A percentile compares a stretch with the other conserved stretches of the same genome.
These are phyloP conservation scores for Chionis minor DNA, from an alignment of 2,113 vertebrate species.

Conservation along the genomic window DNA sequence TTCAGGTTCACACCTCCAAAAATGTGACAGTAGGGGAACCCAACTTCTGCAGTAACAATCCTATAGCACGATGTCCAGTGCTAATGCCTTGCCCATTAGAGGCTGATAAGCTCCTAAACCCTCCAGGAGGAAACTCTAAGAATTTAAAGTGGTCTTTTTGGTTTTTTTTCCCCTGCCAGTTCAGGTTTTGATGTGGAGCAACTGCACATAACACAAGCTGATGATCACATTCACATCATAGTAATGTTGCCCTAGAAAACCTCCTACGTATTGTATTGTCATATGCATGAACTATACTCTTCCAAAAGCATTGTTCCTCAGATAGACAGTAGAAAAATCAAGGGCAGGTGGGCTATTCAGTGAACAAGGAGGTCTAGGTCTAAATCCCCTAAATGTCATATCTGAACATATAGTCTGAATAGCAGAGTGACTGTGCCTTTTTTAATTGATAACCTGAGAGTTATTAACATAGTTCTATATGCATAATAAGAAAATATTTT, in stretches of 20 bases:
- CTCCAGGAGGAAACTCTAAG: not conserved
- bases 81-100: not conserved
- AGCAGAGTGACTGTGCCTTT: not conserved
- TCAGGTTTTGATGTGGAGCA: not conserved
- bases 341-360: not conserved
- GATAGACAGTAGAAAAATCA: not conserved
- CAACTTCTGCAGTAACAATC: not conserved
- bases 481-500: not conserved
- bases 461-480: not conserved
- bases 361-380: not conserved
- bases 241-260: not conserved
- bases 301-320: not conserved
- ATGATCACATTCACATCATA: not conserved
- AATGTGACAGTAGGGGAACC: not conserved
- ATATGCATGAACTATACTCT: not conserved
- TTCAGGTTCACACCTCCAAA: not conserved
- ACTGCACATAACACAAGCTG: not conserved
- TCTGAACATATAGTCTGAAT: not conserved
- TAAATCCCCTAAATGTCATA: not conserved
- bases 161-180: not conserved
- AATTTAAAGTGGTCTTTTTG: not conserved
- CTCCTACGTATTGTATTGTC: not conserved
- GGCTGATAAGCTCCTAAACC: not conserved
- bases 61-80: no score
- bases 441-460: not conserved